Evolutionary conservation across 1,140 invertebrate genomes (phyloP), one percentile per base, ranked within the genome.

Genomic region (Drosophila pectinifera): DNA sequence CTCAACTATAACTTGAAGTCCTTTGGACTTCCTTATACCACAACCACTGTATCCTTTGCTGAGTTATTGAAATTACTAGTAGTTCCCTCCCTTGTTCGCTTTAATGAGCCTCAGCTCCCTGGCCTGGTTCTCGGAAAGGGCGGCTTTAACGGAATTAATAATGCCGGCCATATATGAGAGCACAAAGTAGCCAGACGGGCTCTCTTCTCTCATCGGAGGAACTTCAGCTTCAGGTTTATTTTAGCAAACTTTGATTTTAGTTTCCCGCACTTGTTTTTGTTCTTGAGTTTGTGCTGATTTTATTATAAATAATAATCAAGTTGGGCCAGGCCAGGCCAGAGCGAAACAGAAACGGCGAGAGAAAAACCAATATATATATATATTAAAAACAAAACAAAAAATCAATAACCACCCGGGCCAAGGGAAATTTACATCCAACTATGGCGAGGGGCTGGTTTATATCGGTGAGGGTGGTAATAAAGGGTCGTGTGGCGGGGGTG

Each of bases 261-360:
- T 45, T 64, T 64, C 24, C 11, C 24, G 6, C 4, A 7, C 18
- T 16, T 43, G 41, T 43, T 16, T 6, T 20, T 14, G 54, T 64
- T 24, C 48, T 36, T 51, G 28, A 20, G 28, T 20, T 51, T 34
- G 16, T 34, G 77, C 54, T 88, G 74, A 82, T 86, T 82, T 81
- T 86, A 78, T 78, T 86, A 85, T 82, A 78, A 70, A 85, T 82
- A 85, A 84, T 84, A 86, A 85, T 80, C 70, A 86, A 56, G 63
- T 70, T 78, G 46, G 48, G 63, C 63, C 74, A 58, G 58, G 46
- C 54, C n/a, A 48, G 4, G 28, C 2, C 24, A 58, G 61, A 41
- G 42, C 36, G n/a, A 48, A 49, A 43, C 36, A 56, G n/a, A 73
- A 54, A 8, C n/a, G n/a, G n/a, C n/a, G n/a, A n/a, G n/a, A n/a